Percentiles rank a stretch among this genome's conserved stretches.
Evolutionary conservation across 2,797 vertebrate species (phyloP).

Genomic region (Leucoraja ocellata): DNA sequence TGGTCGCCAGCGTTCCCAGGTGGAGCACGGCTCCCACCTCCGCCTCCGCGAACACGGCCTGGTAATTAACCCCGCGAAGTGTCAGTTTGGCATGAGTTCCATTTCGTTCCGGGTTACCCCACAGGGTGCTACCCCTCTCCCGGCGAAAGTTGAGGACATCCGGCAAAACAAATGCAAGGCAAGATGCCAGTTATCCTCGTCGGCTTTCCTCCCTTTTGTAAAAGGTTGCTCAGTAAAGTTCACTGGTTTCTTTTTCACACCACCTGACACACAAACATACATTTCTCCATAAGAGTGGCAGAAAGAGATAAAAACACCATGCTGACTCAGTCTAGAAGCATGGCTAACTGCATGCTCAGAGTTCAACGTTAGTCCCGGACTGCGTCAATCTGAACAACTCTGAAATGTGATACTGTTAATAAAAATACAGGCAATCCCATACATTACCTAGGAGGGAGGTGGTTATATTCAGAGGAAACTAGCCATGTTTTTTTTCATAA

Average conservation of each 20-base stretch:
- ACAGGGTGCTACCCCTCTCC: too few species aligned
- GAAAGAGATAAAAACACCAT: conserved; percentile 4
- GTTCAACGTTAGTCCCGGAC: neutral
- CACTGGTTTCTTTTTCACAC: neutral
- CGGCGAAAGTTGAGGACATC: too few species aligned
- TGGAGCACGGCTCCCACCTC: too few species aligned
- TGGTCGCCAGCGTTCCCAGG: too few species aligned
- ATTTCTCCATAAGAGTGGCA: neutral
- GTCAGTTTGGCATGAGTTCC: too few species aligned
- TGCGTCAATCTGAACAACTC: too few species aligned
- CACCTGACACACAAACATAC: neutral
- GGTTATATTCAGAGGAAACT: too few species aligned
- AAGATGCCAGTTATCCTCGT: neutral
- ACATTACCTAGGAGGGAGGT: too few species aligned
- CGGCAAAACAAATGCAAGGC: neutral
- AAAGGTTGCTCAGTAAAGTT: neutral
- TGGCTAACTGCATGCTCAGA: neutral
- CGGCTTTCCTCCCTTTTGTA: neutral
- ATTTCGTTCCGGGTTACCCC: too few species aligned
- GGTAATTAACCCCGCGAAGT: too few species aligned
- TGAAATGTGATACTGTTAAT: neutral
- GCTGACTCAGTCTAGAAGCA: conserved; percentile 9
- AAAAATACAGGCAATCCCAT: neutral
- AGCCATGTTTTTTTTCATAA: too few species aligned
- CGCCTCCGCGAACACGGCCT: too few species aligned